Base-by-base conservation (phyloP, 1,140 invertebrate genomes). In the Dolichoris vasculosae region DNA sequence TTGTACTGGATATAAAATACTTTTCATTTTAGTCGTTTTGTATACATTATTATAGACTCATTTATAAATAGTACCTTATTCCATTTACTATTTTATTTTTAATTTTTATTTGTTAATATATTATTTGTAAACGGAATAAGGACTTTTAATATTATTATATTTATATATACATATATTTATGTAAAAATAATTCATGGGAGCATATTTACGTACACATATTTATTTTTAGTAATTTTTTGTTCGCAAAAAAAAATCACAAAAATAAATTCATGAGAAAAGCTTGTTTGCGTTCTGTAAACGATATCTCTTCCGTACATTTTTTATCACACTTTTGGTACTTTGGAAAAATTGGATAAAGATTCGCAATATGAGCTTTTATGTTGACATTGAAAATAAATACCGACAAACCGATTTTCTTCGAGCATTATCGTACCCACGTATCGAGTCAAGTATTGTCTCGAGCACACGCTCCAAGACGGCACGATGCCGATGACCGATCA, bases 331-430 rank as follows among this genome's bases (percentile, higher is more conserved):
- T 23, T 79, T 55, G 51, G 55, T 43, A 7, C 1, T 59, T 13
- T 55, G 76, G 35, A 84, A 84, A 35, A 63, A 84, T 11, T 71
- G 63, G 59, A 20, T 64, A 26, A 79, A 77, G 46, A 79, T 79
- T 40, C 75, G 73, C 46, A 84, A 17, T 69, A 75, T 51, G 46
- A 83, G 38, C 35, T 79, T 63, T 51, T 48, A 23, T 13, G 76
- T 46, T 30, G 63, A 67, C 73, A 67, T 78, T 35, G 75, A 20
- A 9, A 77, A 20, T 0, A 26, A 23, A 20, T 1, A 6, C 17
- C 59, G 59, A 3, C 48, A 32, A 63, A 26, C 26, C 59, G 17
- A 69, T 30, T 38, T 15, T 17, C 67, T 32, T 7, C 67, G 17
- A 20, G 1, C 4, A 7, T 26, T 1, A 26, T 26, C 20, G 38